Conservation (phyloP, 2,113 vertebrate genomes). For the Echinops telfairi region DNA sequence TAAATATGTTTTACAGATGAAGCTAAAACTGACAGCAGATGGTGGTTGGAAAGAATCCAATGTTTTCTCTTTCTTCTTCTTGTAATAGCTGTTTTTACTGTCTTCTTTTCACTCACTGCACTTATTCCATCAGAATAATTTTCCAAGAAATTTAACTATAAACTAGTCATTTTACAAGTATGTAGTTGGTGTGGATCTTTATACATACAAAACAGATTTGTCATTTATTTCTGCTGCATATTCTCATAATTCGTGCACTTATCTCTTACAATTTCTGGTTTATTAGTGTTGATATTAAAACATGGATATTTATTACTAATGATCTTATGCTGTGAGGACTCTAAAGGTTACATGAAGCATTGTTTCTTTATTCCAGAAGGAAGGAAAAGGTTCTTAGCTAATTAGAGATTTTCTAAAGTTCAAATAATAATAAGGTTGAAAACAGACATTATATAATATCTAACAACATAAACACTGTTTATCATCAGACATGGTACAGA, state of each 20-base stretch:
- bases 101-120: background rate
- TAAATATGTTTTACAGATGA: slow-evolving; percentile 68
- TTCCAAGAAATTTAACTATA: slow-evolving; percentile 33
- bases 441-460: slow-evolving; percentile 35
- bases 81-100: slow-evolving; percentile 45
- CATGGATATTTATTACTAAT: slow-evolving; percentile 42
- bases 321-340: slow-evolving; percentile 44
- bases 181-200: background rate
- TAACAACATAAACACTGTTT: background rate
- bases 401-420: slow-evolving; percentile 60
- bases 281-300: slow-evolving; percentile 20
- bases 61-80: slow-evolving; percentile 55
- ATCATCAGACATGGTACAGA: background rate
- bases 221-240: background rate
- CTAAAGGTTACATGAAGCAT: slow-evolving; percentile 9
- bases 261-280: background rate
- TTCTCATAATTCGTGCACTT: background rate
- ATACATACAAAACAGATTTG: background rate
- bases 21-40: slow-evolving; percentile 73
- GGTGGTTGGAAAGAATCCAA: slow-evolving; percentile 56
- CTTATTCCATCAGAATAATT: background rate
- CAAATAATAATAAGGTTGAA: slow-evolving; percentile 40
- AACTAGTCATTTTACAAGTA: background rate
- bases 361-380: slow-evolving; percentile 53
- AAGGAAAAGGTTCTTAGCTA: slow-evolving; percentile 49